A percentile compares a stretch with the other conserved stretches of the same genome.
phyloP scores from a whole-genome alignment of 2,113 vertebrate species.

The Podarcis raffonei region DNA sequence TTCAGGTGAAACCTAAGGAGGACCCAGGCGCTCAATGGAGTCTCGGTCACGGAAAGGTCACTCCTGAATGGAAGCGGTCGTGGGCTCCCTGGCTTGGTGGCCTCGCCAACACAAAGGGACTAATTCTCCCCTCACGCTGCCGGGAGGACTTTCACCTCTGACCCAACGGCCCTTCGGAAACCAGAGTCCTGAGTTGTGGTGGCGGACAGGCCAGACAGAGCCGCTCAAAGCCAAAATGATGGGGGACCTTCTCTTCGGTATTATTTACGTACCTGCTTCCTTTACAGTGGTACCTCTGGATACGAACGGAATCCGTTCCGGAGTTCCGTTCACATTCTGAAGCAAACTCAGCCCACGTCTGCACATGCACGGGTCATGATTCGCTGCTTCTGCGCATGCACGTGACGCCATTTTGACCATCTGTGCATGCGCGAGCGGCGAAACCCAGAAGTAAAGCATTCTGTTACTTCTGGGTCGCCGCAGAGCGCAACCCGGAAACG shows the following conservation, averaged over 20 bases:
- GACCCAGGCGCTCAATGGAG: neutral
- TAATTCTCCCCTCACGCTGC: neutral
- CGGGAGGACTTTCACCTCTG: neutral
- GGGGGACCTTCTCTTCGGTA: neutral
- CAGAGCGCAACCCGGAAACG: too few relatives aligned
- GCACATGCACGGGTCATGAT: too few relatives aligned
- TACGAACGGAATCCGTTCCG: too few relatives aligned
- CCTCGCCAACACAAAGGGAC: neutral
- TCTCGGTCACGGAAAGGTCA: slow-evolving; percentile 54
- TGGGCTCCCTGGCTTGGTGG: neutral
- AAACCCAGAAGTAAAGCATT: too few relatives aligned
- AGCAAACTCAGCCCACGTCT: too few relatives aligned
- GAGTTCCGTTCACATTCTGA: too few relatives aligned
- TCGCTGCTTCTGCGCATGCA: too few relatives aligned
- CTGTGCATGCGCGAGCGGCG: too few relatives aligned
- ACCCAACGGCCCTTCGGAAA: neutral
- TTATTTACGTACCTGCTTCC: too few relatives aligned
- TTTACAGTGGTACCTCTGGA: too few relatives aligned
- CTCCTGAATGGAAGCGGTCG: neutral
- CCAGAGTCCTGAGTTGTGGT: neutral
- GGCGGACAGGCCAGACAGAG: neutral
- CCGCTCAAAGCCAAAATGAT: neutral
- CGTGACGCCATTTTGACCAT: too few relatives aligned
- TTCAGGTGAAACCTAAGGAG: slow-evolving; percentile 43
- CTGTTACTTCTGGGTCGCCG: too few relatives aligned